phyloP scores from a whole-genome alignment of 1,140 invertebrate genomes.

The Dysdera silvatica region DNA sequence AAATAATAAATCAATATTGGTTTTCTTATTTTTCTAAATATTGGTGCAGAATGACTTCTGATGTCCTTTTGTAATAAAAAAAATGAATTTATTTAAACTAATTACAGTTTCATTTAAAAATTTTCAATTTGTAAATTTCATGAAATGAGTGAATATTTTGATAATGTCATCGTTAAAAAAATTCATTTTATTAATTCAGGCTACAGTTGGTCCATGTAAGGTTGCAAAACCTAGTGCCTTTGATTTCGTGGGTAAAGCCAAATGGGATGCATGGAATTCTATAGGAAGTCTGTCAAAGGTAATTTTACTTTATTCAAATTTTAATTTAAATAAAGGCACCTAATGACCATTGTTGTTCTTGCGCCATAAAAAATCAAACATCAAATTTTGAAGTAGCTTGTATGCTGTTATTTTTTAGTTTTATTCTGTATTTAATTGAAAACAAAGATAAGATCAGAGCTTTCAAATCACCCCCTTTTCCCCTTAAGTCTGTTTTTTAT shows the following conservation, averaged over 20 bases:
- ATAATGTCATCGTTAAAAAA: neutral
- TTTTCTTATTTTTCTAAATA: neutral
- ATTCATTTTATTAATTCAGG: conserved; percentile 41
- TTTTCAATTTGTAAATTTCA: neutral
- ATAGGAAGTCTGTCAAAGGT: conserved; percentile 46
- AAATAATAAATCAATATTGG: neutral
- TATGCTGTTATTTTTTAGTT: no score
- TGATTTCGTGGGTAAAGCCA: conserved; percentile 55
- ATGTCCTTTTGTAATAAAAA: neutral
- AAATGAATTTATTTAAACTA: no score
- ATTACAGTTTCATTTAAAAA: no score
- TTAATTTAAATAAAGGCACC: neutral
- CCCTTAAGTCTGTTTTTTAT: no score
- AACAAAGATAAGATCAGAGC: no score
- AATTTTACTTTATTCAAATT: conserved; percentile 6
- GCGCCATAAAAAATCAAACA: no score
- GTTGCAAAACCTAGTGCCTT: conserved; percentile 53
- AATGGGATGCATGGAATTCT: conserved; percentile 56
- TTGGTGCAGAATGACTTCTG: neutral
- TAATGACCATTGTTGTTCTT: neutral
- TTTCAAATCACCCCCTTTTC: no score
- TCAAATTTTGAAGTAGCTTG: no score
- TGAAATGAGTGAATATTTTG: neutral
- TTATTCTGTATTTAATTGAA: no score
- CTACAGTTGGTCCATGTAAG: conserved; percentile 50